Base-by-base conservation (phyloP, 2,888 invertebrate species). In the Saturnia pavonia region DNA sequence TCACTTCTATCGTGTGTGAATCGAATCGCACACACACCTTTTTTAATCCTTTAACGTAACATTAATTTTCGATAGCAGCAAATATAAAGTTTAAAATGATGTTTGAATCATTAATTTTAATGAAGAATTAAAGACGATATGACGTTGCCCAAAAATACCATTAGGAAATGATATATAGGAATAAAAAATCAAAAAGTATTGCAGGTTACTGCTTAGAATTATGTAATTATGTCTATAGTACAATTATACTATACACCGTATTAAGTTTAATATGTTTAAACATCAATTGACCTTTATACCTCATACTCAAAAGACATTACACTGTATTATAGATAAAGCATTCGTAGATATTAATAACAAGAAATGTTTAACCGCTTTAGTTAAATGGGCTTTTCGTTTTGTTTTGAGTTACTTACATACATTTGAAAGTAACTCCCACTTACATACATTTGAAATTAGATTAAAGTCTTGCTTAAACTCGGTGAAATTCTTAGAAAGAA, bases 401-500 rank as follows among this genome's bases (percentile, higher is more conserved):
- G 25, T 25, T 60, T 6, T 60, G 27, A 25, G 16, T 27, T 27
- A 12, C 25, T 25, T 54, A 9, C 9, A 22, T 11, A 16, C 11
- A 27, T 27, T 60, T 54, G 12, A n/a, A 19, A n/a, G 9, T n/a
- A n/a, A n/a, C n/a, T n/a, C n/a, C n/a, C n/a, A n/a, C n/a, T 57
- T 25, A 25, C 25, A 57, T 25, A 57, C 16, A 57, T 57, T 12
- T 22, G 25, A 25, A 25, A 25, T 57, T 8, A 25, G 57, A 16
- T 57, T 12, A 8, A 22, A 57, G 14, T 12, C 27, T 60, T 60
- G 11, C n/a, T n/a, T 54, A 3, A 60, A 27, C 6, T 60, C 57
- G 19, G 12, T 51, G 42, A 63, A 69, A 51, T 40, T 69, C 70
- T 68, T 72, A 66, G 48, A 70, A 63, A 69, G 48, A 69, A 48